phyloP scores from a whole-genome alignment of 2,113 vertebrate genomes.

The Chamaetylas fuelleborni region DNA sequence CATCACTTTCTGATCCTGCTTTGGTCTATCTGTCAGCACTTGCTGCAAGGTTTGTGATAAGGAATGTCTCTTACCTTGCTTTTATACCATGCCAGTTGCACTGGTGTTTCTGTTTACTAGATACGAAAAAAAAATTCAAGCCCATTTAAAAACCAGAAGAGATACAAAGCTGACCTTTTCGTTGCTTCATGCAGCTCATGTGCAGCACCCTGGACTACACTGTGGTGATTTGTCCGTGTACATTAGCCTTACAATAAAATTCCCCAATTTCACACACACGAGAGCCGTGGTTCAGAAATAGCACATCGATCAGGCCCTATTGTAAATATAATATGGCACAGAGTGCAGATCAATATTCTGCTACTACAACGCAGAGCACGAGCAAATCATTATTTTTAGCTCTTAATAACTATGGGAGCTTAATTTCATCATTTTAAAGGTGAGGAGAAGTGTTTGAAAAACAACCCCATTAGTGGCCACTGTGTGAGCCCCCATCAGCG shows the following conservation, averaged over 20 bases:
- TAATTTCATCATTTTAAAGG: slow-evolving; percentile 34
- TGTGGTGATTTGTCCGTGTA: background rate
- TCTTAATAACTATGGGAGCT: background rate
- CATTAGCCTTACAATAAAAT: slow-evolving; percentile 26
- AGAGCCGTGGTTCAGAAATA: slow-evolving; percentile 17
- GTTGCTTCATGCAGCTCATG: background rate
- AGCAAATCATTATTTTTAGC: slow-evolving; percentile 38
- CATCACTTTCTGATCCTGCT: background rate
- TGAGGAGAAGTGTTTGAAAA: background rate
- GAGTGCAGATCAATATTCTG: slow-evolving; percentile 12
- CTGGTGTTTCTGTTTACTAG: background rate
- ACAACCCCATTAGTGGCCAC: background rate
- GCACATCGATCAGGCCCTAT: slow-evolving; percentile 34
- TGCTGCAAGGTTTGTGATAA: background rate
- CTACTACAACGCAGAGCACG: background rate
- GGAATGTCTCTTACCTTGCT: background rate
- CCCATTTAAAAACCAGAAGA: background rate
- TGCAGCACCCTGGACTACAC: background rate
- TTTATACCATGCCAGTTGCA: background rate
- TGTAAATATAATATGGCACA: slow-evolving; percentile 18
- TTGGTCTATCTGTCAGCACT: background rate
- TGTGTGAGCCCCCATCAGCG: fast-evolving
- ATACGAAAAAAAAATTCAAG: background rate
- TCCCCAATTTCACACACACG: background rate
- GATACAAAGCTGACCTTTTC: slow-evolving; percentile 7